phyloP scores from a whole-genome alignment of 1,140 invertebrate genomes.

The Radopholus similis region DNA sequence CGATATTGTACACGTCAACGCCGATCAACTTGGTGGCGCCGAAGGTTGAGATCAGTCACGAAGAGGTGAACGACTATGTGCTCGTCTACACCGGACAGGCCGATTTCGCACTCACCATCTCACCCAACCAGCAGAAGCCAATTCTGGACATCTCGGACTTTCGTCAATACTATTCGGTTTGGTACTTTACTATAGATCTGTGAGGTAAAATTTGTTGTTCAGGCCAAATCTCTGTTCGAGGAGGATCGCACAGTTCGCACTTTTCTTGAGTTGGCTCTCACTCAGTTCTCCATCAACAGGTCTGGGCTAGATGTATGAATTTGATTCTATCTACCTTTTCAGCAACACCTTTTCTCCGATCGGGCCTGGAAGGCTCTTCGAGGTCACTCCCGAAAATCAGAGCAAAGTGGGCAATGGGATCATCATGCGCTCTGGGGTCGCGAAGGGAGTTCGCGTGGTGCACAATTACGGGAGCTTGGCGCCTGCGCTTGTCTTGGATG shows the following conservation, averaged over 20 bases:
- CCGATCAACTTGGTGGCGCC: conserved; percentile 13
- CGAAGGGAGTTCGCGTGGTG: conserved; percentile 27
- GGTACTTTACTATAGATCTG: not conserved
- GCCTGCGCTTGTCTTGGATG: conserved; percentile 33
- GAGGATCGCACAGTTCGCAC: conserved; percentile 33
- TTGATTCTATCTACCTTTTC: conserved; percentile 14
- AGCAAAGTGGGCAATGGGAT: conserved; percentile 25
- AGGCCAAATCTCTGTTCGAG: conserved; percentile 24
- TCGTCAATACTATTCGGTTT: conserved; percentile 18
- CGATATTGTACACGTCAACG: conserved; percentile 29
- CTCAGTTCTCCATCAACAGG: conserved; percentile 34
- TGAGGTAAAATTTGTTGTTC: not conserved
- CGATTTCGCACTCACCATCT: conserved; percentile 25
- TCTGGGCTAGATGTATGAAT: not conserved
- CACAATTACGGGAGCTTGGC: conserved; percentile 29
- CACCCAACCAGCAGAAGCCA: conserved; percentile 13
- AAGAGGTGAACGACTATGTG: conserved; percentile 34
- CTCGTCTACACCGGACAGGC: not conserved
- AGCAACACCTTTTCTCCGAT: conserved; percentile 26
- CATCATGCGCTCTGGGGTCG: conserved; percentile 27
- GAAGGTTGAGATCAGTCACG: conserved; percentile 15
- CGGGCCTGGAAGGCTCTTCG: conserved; percentile 34
- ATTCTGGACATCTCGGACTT: conserved; percentile 19
- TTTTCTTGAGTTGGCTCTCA: conserved; percentile 27
- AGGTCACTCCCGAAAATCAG: conserved; percentile 22